Conservation (phyloP, 2,113 vertebrate species). For the Cichladusa arquata region DNA sequence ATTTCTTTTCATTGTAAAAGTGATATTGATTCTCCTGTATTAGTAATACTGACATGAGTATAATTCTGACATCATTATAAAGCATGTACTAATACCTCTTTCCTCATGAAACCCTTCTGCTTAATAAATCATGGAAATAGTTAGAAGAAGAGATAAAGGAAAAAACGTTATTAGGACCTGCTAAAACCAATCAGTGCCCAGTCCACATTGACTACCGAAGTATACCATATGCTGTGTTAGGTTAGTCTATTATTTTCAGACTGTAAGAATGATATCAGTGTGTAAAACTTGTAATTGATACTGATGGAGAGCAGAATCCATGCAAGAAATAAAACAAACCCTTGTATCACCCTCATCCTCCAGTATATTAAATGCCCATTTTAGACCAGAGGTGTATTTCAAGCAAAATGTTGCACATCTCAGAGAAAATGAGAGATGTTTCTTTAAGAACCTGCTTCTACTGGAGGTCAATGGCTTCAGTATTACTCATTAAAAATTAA, state of each 20-base stretch:
- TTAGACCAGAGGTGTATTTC: not conserved
- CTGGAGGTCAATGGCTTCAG: not conserved
- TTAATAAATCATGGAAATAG: not conserved
- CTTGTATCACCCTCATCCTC: not conserved
- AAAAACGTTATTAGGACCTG: not conserved
- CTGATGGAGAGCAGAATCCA: not conserved
- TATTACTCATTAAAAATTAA: conserved; percentile 6
- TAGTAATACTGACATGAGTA: not conserved
- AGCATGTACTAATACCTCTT: not conserved
- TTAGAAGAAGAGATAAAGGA: not conserved
- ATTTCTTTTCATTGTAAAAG: not conserved
- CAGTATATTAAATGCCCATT: not conserved
- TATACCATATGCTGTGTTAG: not conserved
- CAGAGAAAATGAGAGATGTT: not conserved
- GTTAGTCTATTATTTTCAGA: not conserved
- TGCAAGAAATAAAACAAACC: not conserved
- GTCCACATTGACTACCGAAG: not conserved
- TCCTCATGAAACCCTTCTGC: not conserved
- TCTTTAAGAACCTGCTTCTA: not conserved
- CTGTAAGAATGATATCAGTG: not conserved
- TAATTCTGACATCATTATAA: not conserved
- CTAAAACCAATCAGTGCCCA: not conserved
- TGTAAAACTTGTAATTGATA: not conserved
- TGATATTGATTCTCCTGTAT: not conserved
- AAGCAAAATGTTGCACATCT: not conserved